phyloP scores from a whole-genome alignment of 2,888 invertebrate species.

The Blera fallax region DNA sequence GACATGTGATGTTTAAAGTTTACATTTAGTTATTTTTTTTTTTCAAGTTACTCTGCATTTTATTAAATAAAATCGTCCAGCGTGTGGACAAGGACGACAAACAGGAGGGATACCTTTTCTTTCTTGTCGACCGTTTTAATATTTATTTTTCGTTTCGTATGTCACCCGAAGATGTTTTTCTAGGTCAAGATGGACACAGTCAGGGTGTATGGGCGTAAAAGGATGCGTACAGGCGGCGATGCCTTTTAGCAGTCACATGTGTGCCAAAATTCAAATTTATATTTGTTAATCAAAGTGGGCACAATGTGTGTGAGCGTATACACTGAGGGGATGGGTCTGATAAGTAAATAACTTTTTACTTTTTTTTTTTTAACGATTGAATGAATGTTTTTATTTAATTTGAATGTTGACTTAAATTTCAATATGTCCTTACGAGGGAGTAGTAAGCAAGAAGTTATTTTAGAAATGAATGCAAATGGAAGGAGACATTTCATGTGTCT shows the following conservation, averaged over 20 bases:
- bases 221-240: neutral
- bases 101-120: conserved; percentile 19
- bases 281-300: conserved; percentile 53
- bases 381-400: conserved; percentile 60
- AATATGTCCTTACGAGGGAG: conserved; percentile 8
- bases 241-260: conserved; percentile 58
- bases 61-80: conserved; percentile 13
- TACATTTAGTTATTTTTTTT: conserved; percentile 21
- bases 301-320: neutral
- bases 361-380: neutral
- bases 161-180: conserved; percentile 67
- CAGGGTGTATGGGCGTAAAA: neutral
- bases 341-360: conserved; percentile 14
- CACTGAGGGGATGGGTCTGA: neutral
- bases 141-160: conserved; percentile 60
- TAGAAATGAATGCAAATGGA: neutral
- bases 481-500: neutral
- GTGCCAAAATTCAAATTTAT: conserved; percentile 63
- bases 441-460: neutral
- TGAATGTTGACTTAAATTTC: conserved; percentile 56
- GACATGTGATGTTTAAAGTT: conserved; percentile 58
- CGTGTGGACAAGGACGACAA: conserved; percentile 2
- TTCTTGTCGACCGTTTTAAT: conserved; percentile 40
- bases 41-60: conserved; percentile 15
- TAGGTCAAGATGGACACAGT: conserved; percentile 58